Evolutionary conservation across 2,113 vertebrate species (phyloP), one percentile per base, ranked within the genome.

Genomic region (Taxidea taxus): DNA sequence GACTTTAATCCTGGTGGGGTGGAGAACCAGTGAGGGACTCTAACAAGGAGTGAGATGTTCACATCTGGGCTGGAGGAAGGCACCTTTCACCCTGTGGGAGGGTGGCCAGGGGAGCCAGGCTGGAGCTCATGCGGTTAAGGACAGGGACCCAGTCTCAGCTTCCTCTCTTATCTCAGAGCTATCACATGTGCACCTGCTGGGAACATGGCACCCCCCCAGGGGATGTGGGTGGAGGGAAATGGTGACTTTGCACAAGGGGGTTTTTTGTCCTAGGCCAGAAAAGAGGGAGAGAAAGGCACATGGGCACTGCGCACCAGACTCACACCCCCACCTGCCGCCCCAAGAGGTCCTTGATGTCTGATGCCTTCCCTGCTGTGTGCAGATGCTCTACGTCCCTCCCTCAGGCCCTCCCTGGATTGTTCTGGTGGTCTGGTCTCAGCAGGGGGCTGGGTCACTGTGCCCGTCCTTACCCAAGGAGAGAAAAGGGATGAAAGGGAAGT

Each of bases 251-350:
- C 42, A 91, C 39, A 31, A 7, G 58, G 60, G 31, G 16, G 56
- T 25, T 78, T 77, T 12, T 37, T 37, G 4, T 27, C 9, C 2
- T 4, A 62, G 27, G 16, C 18, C 42, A 77, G 42, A 82, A n/a
- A 16, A 49, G 16, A 68, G 27, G 62, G n/a, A 51, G 42, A 18
- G 42, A 60, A 87, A 42, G 39, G 8, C 21, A 51, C 54, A 14
- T 1, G 23, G 23, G 29, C 37, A 9, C 20, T 29, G 7, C 1
- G 20, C 18, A 34, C 2, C 7, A 0, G 10, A 23, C 68, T 23
- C 74, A 25, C 18, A 39, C 58, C 47, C 49, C n/a, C 3, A 72
- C 58, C 51, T 47, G n/a, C 10, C 12, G 14, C 85, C 60, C 31
- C n/a, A 78, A 77, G 31, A 84, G 58, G 9, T 11, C 21, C 51